These are phyloP conservation scores for Dunckerocampus dactyliophorus DNA, from an alignment of 2,113 vertebrate species.

Conservation along the genomic window DNA sequence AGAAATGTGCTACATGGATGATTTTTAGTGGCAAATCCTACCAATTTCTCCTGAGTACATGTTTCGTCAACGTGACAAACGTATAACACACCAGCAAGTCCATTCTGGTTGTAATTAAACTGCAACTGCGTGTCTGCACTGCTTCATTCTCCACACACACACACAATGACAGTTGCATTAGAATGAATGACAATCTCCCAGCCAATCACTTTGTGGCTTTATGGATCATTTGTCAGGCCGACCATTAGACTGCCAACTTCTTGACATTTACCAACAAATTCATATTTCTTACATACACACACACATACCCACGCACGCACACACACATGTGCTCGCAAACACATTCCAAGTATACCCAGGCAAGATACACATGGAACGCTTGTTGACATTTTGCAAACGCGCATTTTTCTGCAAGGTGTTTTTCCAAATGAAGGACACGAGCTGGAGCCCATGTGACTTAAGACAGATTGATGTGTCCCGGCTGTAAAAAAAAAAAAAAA, in stretches of 20 bases:
- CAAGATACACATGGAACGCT: constrained; percentile 48
- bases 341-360: constrained; percentile 26
- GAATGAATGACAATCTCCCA: constrained; percentile 59
- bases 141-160: constrained; percentile 4
- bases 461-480: constrained; percentile 64
- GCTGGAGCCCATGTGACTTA: constrained; percentile 59
- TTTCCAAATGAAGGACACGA: constrained; percentile 58
- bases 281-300: constrained; percentile 59
- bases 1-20: background rate
- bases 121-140: constrained; percentile 1
- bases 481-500: constrained; percentile 42
- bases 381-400: constrained; percentile 67
- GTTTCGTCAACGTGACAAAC: background rate
- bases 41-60: background rate
- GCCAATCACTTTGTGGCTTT: constrained; percentile 64
- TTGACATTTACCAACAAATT: constrained; percentile 73
- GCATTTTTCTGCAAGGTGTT: constrained; percentile 58
- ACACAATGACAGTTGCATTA: constrained; percentile 51
- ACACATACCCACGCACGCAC: constrained; percentile 29
- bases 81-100: constrained; percentile 9
- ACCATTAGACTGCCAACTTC: constrained; percentile 68
- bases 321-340: constrained; percentile 11
- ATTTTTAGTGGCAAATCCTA: background rate
- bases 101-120: constrained; percentile 26
- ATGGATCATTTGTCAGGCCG: constrained; percentile 66